Conservation (phyloP, 2,888 invertebrate genomes). For the Lordiphosa fenestrarum region DNA sequence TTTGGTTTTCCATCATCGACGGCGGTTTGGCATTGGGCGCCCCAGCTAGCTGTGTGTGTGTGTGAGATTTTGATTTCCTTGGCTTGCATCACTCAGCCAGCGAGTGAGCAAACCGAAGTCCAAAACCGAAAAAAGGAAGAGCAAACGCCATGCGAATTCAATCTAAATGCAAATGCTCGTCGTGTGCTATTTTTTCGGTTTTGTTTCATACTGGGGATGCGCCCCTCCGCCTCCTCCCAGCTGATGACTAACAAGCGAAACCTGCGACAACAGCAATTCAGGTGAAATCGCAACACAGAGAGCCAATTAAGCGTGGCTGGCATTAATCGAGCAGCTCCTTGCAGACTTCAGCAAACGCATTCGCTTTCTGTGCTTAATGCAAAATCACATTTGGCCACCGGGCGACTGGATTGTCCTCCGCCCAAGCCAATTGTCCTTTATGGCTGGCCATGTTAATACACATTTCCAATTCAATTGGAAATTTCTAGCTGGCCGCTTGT, state of each 20-base stretch:
- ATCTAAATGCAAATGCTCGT: conserved; percentile 70
- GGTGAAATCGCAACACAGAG: conserved; percentile 70
- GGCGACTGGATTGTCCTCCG: conserved; percentile 16
- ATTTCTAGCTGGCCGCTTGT: conserved; percentile 21
- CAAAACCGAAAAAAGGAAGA: conserved; percentile 8
- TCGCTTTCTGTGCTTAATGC: conserved; percentile 26
- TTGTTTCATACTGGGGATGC: conserved; percentile 36
- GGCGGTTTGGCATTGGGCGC: conserved; percentile 21
- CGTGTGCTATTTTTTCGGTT: conserved; percentile 37
- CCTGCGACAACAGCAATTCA: conserved; percentile 27
- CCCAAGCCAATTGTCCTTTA: conserved; percentile 36
- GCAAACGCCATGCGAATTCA: conserved; percentile 59
- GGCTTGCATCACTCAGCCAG: conserved; percentile 56
- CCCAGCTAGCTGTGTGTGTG: conserved; percentile 12
- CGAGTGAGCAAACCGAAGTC: conserved; percentile 4
- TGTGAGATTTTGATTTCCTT: conserved; percentile 63
- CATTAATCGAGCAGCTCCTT: conserved; percentile 49
- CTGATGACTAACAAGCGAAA: conserved; percentile 14
- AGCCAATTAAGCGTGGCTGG: conserved; percentile 61
- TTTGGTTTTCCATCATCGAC: conserved; percentile 30
- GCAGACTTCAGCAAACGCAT: conserved; percentile 3
- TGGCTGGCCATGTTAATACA: conserved; percentile 44
- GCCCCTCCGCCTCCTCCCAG: background rate
- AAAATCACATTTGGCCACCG: conserved; percentile 33
- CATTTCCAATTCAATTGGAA: conserved; percentile 63